Evolutionary conservation across 2,888 invertebrate species (phyloP), one percentile per base, ranked within the genome.

Genomic region (Brachylomia viminalis): DNA sequence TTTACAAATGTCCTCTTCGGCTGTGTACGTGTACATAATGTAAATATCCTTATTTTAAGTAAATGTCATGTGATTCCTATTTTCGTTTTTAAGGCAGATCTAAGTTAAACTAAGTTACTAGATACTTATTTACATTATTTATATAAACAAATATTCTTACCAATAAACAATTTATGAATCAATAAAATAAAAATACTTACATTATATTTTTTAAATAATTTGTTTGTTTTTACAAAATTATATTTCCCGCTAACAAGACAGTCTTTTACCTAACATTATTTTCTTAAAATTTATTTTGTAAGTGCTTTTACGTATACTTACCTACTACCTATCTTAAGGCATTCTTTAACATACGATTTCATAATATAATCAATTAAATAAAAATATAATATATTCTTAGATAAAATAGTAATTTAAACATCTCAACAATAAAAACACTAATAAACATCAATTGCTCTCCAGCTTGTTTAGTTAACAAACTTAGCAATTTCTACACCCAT

Each of bases 21-120:
- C 94, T 95, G 94, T 95, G 93, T 93, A 88, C 85, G 74, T 93
- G 94, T 95, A 95, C 93, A 95, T 95, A 93, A 93, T 95, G 94
- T 94, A 93, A 93, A 94, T 94, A 91, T 92, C 90, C 91, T 91
- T 92, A 90, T 88, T 86, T 58, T 87, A 85, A 82, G 75, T 49
- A 65, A 88, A 77, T 87, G 83, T 86, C 86, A 86, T 87, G 89
- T 89, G 88, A 88, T 88, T 88, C 86, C 86, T 89, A 81, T 69
- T 81, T 72, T 75, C 56, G 72, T 77, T 23, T 78, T 64, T 67
- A 76, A 79, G 59, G 11, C 73, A 69, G 17, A 38, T 56, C 23
- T 77, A 81, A 80, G 68, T 72, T 74, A 45, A 49, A 42, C 73
- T 72, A 69, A 56, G 45, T 75, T 62, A 52, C 27, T 70, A 33